Evolutionary conservation across 2,797 vertebrate genomes (phyloP), one percentile per base, ranked within the genome.

Genomic region (Denticeps clupeoides): DNA sequence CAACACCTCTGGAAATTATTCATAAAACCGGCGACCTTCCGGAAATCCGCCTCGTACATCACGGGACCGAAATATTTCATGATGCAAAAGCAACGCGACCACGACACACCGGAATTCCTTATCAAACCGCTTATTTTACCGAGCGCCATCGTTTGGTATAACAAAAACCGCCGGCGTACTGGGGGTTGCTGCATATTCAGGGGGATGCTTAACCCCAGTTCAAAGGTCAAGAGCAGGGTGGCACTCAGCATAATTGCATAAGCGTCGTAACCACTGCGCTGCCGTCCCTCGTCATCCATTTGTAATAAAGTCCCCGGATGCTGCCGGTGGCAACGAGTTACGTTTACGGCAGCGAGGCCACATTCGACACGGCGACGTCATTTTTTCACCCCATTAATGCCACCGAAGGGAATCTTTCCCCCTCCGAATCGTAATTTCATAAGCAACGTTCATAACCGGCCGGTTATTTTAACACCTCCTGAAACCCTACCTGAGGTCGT

Each of bases 231-330:
- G 52, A 64, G 67, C 51, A 68, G 76, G 79, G 77, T 81, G 79
- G 83, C 82, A 84, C 83, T 86, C 81, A 86, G 79, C 81, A 83
- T 84, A 83, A 84, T 86, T 83, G 82, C 78, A 81, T 80, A 80
- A 83, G 71, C 82, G 81, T 83, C 73, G 83, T 81, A 82, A 81
- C 68, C 77, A 74, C 80, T 79, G 79, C 75, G 64, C 75, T 74
- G 75, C 74, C 73, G 70, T 75, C 72, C 75, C 65, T 68, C n/a
- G n/a, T 65, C 69, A 66, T 77, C 77, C 77, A 79, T 80, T 72
- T 79, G 81, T 78, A 76, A 83, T 80, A 73, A 71, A 81, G 44
- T n/a, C n/a, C n/a, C n/a, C n/a, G n/a, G n/a, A n/a, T n/a, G n/a
- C n/a, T n/a, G n/a, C n/a, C n/a, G n/a, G n/a, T n/a, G n/a, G n/a